Evolutionary conservation across 2,888 invertebrate genomes (phyloP).

Genomic region (Bedellia somnulentella): DNA sequence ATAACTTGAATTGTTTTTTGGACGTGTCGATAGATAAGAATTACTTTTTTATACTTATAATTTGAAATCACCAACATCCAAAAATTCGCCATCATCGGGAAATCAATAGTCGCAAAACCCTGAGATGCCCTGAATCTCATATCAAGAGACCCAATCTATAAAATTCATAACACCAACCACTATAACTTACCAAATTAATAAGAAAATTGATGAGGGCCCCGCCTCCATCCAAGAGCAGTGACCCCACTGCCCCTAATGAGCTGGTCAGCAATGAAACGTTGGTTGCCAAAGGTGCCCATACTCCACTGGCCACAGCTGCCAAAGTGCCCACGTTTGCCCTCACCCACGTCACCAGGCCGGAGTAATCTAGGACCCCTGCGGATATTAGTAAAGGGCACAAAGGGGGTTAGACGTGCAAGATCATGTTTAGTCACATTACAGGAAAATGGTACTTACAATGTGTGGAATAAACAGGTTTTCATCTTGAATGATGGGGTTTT

Average conservation of each 20-base stretch:
- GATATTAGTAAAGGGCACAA: too few relatives aligned
- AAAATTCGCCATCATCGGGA: too few relatives aligned
- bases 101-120: too few relatives aligned
- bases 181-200: conserved; percentile 74
- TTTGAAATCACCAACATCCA: too few relatives aligned
- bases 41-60: too few relatives aligned
- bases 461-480: too few relatives aligned
- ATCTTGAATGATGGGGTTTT: too few relatives aligned
- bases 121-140: too few relatives aligned
- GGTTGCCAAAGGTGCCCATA: conserved; percentile 92
- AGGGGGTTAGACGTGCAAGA: neutral
- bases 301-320: conserved; percentile 75
- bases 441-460: neutral
- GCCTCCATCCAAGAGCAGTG: conserved; percentile 84
- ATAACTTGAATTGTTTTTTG: too few relatives aligned
- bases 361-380: conserved; percentile 72
- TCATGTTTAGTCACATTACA: neutral
- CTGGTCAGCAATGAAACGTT: conserved; percentile 86
- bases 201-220: conserved; percentile 88
- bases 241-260: conserved; percentile 83
- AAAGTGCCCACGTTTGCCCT: conserved; percentile 90
- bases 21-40: too few relatives aligned
- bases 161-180: too few relatives aligned
- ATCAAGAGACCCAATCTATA: too few relatives aligned
- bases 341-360: conserved; percentile 77